Evolutionary conservation across 2,888 invertebrate genomes (phyloP).

Genomic region (Cataglyphis livida): DNA sequence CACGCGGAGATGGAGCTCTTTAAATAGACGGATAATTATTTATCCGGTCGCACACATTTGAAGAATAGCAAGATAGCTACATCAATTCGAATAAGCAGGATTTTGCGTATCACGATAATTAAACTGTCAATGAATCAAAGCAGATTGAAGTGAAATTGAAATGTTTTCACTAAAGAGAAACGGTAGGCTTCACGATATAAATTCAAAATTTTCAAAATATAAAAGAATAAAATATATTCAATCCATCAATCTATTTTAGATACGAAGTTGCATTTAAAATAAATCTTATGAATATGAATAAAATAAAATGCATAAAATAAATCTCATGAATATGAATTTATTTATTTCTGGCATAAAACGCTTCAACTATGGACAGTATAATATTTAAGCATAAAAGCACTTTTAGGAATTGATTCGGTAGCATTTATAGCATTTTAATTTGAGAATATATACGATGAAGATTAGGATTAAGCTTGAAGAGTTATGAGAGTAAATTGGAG

Average conservation of each 20-base stretch:
- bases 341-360: not conserved
- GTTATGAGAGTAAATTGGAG: too few species aligned
- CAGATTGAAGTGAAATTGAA: not conserved
- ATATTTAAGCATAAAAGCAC: constrained; percentile 7
- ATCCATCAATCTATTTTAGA: not conserved
- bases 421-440: constrained; percentile 2
- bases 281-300: not conserved
- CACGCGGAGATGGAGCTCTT: constrained; percentile 36
- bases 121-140: constrained; percentile 62
- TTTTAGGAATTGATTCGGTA: not conserved
- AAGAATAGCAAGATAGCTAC: constrained; percentile 26
- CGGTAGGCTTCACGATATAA: not conserved
- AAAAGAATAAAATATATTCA: not conserved
- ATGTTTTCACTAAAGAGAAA: not conserved
- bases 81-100: constrained; percentile 20
- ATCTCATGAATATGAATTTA: not conserved
- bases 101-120: constrained; percentile 43
- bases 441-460: not conserved
- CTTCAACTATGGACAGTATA: not conserved
- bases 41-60: constrained; percentile 45
- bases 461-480: not conserved
- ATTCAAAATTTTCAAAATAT: not conserved
- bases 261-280: not conserved
- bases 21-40: constrained; percentile 60
- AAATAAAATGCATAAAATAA: too few species aligned